phyloP scores from a whole-genome alignment of 2,113 vertebrate genomes.

The Hucho hucho region DNA sequence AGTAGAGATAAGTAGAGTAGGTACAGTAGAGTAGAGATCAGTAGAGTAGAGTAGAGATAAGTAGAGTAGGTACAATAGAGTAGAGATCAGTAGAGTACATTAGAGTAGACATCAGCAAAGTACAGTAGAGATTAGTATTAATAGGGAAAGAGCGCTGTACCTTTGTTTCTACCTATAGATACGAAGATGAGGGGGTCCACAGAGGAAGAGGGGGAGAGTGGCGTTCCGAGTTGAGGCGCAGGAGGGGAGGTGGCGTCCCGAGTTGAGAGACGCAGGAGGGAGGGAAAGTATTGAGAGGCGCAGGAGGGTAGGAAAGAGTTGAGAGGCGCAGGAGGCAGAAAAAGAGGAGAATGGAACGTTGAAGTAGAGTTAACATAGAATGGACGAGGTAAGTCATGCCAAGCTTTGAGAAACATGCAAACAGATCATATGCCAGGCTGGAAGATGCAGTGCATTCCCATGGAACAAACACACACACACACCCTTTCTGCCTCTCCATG shows the following conservation, averaged over 20 bases:
- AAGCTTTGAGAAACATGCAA: conserved; percentile 7
- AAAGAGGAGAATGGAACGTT: conserved; percentile 35
- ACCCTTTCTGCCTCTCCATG: too few relatives aligned
- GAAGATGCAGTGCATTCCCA: neutral
- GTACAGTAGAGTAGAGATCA: too few relatives aligned
- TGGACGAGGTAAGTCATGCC: conserved; percentile 36
- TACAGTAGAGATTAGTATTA: neutral
- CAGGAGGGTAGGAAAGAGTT: too few relatives aligned
- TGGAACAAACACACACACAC: neutral
- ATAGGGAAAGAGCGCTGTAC: conserved; percentile 72
- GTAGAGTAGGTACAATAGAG: too few relatives aligned
- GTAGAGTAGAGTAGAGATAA: too few relatives aligned
- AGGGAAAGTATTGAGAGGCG: too few relatives aligned
- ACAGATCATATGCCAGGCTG: conserved; percentile 23
- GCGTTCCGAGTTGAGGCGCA: conserved; percentile 38
- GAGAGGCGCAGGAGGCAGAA: neutral
- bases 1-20: too few relatives aligned
- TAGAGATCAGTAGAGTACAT: too few relatives aligned
- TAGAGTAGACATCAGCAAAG: too few relatives aligned
- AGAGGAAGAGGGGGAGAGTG: conserved; percentile 38
- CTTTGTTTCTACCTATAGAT: conserved; percentile 95
- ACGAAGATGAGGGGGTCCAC: conserved; percentile 69
- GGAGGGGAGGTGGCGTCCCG: too few relatives aligned
- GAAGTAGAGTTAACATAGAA: conserved; percentile 47
- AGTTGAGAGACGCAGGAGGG: too few relatives aligned